A percentile compares a stretch with the other conserved stretches of the same genome.
Conservation (phyloP, 2,888 invertebrate genomes). For the Aphelenchoides bicaudatus region DNA sequence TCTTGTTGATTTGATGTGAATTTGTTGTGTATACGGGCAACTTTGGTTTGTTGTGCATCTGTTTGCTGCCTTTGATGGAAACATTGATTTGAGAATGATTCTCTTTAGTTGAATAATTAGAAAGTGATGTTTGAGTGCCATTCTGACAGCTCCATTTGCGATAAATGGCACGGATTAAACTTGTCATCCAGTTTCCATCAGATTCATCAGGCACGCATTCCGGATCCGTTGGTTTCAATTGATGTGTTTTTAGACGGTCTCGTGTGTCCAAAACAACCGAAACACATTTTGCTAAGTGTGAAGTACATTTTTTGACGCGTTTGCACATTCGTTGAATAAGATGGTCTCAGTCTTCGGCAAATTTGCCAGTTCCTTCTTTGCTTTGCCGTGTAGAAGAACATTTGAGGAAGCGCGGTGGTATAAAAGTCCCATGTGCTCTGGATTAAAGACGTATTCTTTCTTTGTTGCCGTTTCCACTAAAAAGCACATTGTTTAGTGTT, state of each 20-base stretch:
- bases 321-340: slow-evolving; percentile 8
- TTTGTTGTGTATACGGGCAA: no score
- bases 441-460: not conserved
- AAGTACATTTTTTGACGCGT: slow-evolving; percentile 3
- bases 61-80: no score
- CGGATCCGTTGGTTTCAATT: not conserved
- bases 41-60: no score
- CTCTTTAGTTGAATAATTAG: no score
- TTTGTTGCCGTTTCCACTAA: not conserved
- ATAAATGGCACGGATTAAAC: slow-evolving; percentile 9
- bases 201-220: slow-evolving; percentile 2
- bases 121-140: no score
- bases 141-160: not conserved
- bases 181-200: slow-evolving; percentile 14
- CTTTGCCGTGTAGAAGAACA: slow-evolving; percentile 12
- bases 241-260: not conserved
- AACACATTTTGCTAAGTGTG: slow-evolving; percentile 15
- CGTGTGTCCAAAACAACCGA: slow-evolving; percentile 13
- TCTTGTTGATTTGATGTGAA: no score
- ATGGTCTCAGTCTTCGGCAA: not conserved
- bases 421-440: slow-evolving; percentile 1
- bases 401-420: slow-evolving; percentile 10
- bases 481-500: no score
- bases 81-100: no score
- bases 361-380: not conserved